Evolutionary conservation across 1,140 invertebrate genomes (phyloP).

Genomic region (Drosophila sp.): DNA sequence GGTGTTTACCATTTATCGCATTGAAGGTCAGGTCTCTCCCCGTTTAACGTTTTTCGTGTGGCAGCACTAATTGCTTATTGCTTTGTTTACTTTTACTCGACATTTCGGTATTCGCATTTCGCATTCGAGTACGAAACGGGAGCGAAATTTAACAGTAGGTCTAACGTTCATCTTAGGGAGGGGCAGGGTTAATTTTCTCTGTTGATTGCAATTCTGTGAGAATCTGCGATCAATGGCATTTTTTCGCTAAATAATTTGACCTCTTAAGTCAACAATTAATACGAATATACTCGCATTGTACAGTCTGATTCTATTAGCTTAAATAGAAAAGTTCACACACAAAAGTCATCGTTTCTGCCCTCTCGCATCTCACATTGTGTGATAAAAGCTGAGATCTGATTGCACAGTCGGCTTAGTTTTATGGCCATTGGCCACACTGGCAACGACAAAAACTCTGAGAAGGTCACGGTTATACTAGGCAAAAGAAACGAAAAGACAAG

Average conservation of each 20-base stretch:
- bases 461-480: slow-evolving; percentile 76
- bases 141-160: slow-evolving; percentile 76
- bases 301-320: slow-evolving; percentile 72
- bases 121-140: slow-evolving; percentile 47
- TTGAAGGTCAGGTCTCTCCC: slow-evolving; percentile 60
- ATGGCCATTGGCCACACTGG: slow-evolving; percentile 55
- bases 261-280: slow-evolving; percentile 77
- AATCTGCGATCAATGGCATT: slow-evolving; percentile 78
- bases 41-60: slow-evolving; percentile 47
- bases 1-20: slow-evolving; percentile 65
- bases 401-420: slow-evolving; percentile 47
- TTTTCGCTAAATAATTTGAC: slow-evolving; percentile 78
- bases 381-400: slow-evolving; percentile 33
- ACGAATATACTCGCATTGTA: slow-evolving; percentile 45
- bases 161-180: slow-evolving; percentile 10
- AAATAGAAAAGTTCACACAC: slow-evolving; percentile 32
- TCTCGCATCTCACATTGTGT: slow-evolving; percentile 35
- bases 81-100: slow-evolving; percentile 77
- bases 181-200: slow-evolving; percentile 1
- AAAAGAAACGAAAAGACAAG: slow-evolving; percentile 60
- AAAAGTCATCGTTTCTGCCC: slow-evolving; percentile 24
- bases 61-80: slow-evolving; percentile 77
- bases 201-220: slow-evolving; percentile 47
- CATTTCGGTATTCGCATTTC: slow-evolving; percentile 39
- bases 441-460: slow-evolving; percentile 53